These are phyloP conservation scores for Guaruba guarouba DNA, from an alignment of 2,113 vertebrate species.

Conservation along the genomic window DNA sequence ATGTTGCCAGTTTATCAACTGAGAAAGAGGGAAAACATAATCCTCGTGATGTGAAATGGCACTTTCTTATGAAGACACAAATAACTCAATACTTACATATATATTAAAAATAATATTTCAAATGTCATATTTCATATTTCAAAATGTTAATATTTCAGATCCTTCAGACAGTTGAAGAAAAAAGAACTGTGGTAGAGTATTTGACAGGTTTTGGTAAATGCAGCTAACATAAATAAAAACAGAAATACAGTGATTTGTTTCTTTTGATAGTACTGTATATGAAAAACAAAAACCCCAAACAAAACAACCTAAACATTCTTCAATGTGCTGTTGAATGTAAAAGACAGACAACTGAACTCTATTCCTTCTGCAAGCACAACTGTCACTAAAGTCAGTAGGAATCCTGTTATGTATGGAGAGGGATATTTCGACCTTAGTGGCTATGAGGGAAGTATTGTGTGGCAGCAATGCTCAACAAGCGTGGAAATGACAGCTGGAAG, in stretches of 20 bases:
- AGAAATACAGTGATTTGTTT: background rate
- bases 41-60: background rate
- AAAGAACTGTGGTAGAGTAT: background rate
- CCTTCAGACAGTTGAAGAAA: background rate
- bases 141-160: background rate
- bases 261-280: background rate
- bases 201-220: background rate
- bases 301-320: background rate
- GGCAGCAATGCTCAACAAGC: background rate
- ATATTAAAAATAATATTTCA: background rate
- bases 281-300: background rate
- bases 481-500: background rate
- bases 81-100: background rate
- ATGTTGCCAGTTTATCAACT: background rate
- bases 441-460: background rate
- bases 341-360: background rate
- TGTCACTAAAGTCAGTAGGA: background rate
- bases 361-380: background rate
- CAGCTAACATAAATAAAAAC: background rate
- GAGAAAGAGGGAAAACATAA: background rate
- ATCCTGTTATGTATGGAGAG: background rate
- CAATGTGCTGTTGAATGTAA: background rate
- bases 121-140: background rate
- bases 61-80: background rate
- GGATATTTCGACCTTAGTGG: background rate